Conservation (phyloP, 2,888 invertebrate genomes). For the Spatulosminthurus flaviceps region DNA sequence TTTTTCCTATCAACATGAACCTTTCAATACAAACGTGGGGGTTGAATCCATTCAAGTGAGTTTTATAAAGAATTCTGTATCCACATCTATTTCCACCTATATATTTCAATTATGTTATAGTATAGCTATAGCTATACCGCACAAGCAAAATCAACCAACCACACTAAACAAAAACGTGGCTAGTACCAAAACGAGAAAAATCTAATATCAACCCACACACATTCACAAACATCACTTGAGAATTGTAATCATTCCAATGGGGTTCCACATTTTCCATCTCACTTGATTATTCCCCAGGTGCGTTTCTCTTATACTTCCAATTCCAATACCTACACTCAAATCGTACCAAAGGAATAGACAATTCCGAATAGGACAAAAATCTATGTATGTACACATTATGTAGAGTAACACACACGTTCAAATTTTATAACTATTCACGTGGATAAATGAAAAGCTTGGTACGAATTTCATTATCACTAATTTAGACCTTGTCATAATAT, state of each 20-base stretch:
- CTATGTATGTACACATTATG: background rate
- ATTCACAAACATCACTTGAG: background rate
- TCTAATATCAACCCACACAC: background rate
- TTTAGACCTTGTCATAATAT: too few relatives aligned
- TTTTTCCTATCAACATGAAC: background rate
- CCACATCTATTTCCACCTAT: too few relatives aligned
- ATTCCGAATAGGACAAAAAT: too few relatives aligned
- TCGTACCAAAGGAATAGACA: too few relatives aligned
- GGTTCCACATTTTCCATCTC: background rate
- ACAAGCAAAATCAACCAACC: background rate
- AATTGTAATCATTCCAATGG: background rate
- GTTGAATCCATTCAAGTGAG: background rate
- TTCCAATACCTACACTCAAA: background rate
- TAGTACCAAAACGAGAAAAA: background rate
- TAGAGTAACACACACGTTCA: too few relatives aligned
- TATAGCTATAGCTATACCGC: background rate
- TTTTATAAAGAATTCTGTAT: background rate
- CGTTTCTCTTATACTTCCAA: background rate
- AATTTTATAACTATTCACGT: too few relatives aligned
- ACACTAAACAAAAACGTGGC: too few relatives aligned
- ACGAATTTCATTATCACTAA: too few relatives aligned
- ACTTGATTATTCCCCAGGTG: constrained; percentile 4
- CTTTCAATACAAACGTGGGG: background rate
- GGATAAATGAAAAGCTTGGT: too few relatives aligned
- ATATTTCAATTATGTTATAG: too few relatives aligned